Evolutionary conservation across 2,113 vertebrate species (phyloP).

Genomic region (Caranx melampygus): DNA sequence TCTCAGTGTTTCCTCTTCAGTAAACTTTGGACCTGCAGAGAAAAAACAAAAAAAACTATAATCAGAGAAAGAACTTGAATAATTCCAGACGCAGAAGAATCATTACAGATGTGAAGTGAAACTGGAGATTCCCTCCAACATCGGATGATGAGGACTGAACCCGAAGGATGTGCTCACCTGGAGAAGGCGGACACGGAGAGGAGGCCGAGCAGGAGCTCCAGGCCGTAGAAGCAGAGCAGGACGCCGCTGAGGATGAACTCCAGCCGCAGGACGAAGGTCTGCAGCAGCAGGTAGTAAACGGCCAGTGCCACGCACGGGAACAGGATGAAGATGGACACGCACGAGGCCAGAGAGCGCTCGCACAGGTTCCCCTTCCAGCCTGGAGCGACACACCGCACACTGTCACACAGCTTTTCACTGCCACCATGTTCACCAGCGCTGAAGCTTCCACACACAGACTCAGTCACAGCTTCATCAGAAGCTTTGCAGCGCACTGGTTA

Average conservation of each 20-base stretch:
- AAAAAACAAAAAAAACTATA: not conserved
- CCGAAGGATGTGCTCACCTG: constrained; percentile 81
- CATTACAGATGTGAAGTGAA: not conserved
- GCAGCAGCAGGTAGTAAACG: constrained; percentile 91
- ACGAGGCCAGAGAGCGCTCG: constrained; percentile 86
- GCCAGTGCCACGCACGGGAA: constrained; percentile 87
- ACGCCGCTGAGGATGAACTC: constrained; percentile 88
- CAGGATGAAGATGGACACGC: constrained; percentile 86
- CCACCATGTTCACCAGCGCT: not conserved
- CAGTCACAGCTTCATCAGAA: no score
- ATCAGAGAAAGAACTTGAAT: not conserved
- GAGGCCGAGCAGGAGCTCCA: constrained; percentile 88
- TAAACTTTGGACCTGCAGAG: constrained; percentile 66
- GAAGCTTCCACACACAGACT: no score
- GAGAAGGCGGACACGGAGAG: constrained; percentile 86
- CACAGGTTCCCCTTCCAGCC: constrained; percentile 96
- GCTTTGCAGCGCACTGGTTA: no score
- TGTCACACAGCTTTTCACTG: not conserved
- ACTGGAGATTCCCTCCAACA: not conserved
- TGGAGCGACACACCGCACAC: constrained; percentile 54
- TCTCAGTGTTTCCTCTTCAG: constrained; percentile 26
- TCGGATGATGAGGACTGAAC: no score
- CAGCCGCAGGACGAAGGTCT: constrained; percentile 93
- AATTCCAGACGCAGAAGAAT: not conserved
- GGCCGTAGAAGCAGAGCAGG: constrained; percentile 89